phyloP scores from a whole-genome alignment of 2,113 vertebrate species.

The Eclectus roratus region DNA sequence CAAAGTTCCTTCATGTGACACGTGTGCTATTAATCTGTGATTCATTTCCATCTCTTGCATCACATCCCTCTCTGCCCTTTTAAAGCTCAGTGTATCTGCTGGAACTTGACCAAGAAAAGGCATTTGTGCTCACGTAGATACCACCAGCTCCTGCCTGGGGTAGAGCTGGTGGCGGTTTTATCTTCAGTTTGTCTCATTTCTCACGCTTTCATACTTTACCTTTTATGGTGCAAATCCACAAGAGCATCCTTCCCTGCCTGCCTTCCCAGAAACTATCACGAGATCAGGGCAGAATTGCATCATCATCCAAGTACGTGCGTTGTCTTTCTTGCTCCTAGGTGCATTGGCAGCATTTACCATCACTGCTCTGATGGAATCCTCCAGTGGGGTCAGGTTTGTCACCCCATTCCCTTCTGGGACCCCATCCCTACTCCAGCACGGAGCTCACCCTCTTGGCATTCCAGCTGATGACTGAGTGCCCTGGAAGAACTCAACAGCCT shows the following conservation, averaged over 20 bases:
- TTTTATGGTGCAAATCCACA: not conserved
- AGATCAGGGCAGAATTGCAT: not conserved
- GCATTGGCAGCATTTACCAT: accelerated
- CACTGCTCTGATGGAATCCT: not conserved
- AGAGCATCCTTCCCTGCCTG: not conserved
- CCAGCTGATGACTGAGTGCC: not conserved
- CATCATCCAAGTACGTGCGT: accelerated
- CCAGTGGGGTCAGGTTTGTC: not conserved
- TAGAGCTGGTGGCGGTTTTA: not conserved
- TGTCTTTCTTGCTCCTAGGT: accelerated
- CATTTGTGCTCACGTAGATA: accelerated
- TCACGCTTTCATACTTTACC: not conserved
- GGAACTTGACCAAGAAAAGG: not conserved
- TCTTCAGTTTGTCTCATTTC: not conserved
- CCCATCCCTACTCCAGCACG: accelerated
- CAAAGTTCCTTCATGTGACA: accelerated
- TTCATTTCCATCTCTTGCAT: not conserved
- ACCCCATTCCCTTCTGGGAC: not conserved
- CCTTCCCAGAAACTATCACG: accelerated
- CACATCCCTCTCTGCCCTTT: not conserved
- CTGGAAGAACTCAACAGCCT: accelerated
- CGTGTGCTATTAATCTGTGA: accelerated
- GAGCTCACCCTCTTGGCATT: not conserved
- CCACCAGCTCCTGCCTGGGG: not conserved
- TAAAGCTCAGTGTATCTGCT: not conserved